A percentile compares a stretch with the other conserved stretches of the same genome.
Evolutionary conservation across 1,140 invertebrate genomes (phyloP).

Genomic region (Callitettix versicolor): DNA sequence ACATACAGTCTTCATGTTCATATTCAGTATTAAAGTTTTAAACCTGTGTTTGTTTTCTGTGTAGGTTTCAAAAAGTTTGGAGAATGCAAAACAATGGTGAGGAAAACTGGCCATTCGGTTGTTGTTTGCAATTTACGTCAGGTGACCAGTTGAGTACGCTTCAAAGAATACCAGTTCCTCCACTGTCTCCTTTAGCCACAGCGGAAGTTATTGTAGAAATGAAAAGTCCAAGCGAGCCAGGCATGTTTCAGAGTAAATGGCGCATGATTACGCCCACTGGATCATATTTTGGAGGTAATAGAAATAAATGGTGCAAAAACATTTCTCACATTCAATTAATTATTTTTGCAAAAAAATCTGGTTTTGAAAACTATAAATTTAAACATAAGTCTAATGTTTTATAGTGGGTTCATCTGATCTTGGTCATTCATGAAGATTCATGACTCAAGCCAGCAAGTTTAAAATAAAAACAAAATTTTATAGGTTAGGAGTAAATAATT

Average conservation of each 20-base stretch:
- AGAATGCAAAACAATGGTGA: constrained; percentile 66
- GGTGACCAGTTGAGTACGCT: constrained; percentile 43
- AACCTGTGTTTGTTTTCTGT: too few relatives aligned
- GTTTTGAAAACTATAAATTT: neutral
- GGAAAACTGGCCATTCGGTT: constrained; percentile 66
- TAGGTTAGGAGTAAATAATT: neutral
- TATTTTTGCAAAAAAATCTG: neutral
- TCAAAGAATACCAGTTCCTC: constrained; percentile 41
- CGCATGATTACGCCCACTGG: constrained; percentile 67
- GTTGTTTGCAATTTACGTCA: constrained; percentile 53
- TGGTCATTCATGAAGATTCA: neutral
- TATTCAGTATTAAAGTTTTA: too few relatives aligned
- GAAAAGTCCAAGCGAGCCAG: constrained; percentile 52
- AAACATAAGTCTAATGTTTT: neutral
- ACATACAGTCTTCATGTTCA: too few relatives aligned
- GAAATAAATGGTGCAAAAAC: constrained; percentile 18
- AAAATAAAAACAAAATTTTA: neutral
- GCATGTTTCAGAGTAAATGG: constrained; percentile 74
- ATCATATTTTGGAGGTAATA: constrained; percentile 70
- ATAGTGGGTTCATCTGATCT: neutral
- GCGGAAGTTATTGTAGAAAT: constrained; percentile 57
- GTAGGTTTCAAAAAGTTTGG: constrained; percentile 68
- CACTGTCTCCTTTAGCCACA: constrained; percentile 52
- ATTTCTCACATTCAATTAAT: constrained; percentile 29
- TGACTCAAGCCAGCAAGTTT: neutral